A percentile compares a stretch with the other conserved stretches of the same genome.
These are phyloP conservation scores for Gavialis gangeticus DNA, from an alignment of 2,113 vertebrate genomes.

Conservation along the genomic window DNA sequence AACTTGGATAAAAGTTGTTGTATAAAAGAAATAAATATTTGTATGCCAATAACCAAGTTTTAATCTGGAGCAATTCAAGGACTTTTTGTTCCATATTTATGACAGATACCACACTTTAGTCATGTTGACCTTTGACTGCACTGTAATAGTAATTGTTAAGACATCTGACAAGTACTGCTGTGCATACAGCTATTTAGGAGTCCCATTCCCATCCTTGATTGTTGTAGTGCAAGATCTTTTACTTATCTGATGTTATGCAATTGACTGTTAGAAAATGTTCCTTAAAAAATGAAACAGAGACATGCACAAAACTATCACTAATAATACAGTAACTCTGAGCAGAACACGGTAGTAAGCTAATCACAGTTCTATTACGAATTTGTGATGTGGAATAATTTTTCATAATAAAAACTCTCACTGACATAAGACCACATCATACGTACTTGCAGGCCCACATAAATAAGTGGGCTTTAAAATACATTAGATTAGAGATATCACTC, in stretches of 20 bases:
- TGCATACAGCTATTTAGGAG: neutral
- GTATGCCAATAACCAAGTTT: neutral
- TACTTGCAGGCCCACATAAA: neutral
- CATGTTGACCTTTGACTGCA: neutral
- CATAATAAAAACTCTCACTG: neutral
- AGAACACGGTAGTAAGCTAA: neutral
- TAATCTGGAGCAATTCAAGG: neutral
- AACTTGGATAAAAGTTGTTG: neutral
- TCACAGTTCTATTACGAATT: neutral
- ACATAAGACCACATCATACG: neutral
- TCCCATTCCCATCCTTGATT: neutral
- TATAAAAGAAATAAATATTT: neutral
- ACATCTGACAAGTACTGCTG: neutral
- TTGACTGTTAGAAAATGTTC: neutral
- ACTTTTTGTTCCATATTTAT: neutral
- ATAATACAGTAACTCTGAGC: neutral
- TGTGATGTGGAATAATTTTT: neutral
- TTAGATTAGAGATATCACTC: neutral
- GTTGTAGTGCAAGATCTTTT: neutral
- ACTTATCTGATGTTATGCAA: neutral
- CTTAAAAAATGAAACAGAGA: neutral
- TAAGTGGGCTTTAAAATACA: neutral
- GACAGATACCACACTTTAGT: neutral
- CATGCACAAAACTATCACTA: neutral
- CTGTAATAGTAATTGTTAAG: neutral